Conservation (phyloP, 2,888 invertebrate species). For the Smittia aterrima region DNA sequence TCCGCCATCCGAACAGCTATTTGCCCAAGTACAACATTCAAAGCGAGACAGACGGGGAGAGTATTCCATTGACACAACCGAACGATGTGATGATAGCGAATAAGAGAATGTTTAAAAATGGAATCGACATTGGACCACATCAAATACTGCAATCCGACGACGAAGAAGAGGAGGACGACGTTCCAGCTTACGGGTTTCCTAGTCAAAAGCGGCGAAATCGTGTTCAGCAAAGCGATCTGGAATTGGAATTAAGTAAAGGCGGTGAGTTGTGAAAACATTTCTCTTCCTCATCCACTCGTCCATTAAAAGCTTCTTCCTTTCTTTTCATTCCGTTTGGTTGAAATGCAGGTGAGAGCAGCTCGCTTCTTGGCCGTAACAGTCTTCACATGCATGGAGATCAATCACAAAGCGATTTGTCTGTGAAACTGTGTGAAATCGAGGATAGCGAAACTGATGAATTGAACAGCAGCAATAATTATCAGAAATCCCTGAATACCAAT, state of each 20-base stretch:
- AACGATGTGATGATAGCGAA: slow-evolving; percentile 40
- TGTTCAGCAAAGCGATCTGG: slow-evolving; percentile 48
- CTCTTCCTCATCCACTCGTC: background rate
- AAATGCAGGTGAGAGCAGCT: slow-evolving; percentile 67
- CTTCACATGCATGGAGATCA: slow-evolving; percentile 45
- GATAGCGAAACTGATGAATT: slow-evolving; percentile 62
- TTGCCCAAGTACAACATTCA: slow-evolving; percentile 69
- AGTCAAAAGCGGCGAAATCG: slow-evolving; percentile 52
- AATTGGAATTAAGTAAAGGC: slow-evolving; percentile 45
- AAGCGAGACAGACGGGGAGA: slow-evolving; percentile 64
- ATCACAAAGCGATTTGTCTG: slow-evolving; percentile 84
- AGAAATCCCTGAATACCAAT: slow-evolving; percentile 34
- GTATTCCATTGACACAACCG: slow-evolving; percentile 45
- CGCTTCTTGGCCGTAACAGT: slow-evolving; percentile 60
- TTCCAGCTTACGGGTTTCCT: slow-evolving; percentile 57
- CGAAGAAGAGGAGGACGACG: slow-evolving; percentile 45
- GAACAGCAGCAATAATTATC: slow-evolving; percentile 35
- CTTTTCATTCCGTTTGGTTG: background rate
- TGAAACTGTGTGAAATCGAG: slow-evolving; percentile 89
- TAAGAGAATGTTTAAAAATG: slow-evolving; percentile 44
- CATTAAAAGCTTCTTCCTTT: background rate
- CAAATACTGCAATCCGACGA: slow-evolving; percentile 54
- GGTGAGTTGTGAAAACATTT: slow-evolving; percentile 44
- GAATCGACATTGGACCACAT: slow-evolving; percentile 44
- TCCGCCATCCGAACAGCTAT: slow-evolving; percentile 81